Conservation (phyloP, 2,113 vertebrate species). For the Galeopterus variegatus region DNA sequence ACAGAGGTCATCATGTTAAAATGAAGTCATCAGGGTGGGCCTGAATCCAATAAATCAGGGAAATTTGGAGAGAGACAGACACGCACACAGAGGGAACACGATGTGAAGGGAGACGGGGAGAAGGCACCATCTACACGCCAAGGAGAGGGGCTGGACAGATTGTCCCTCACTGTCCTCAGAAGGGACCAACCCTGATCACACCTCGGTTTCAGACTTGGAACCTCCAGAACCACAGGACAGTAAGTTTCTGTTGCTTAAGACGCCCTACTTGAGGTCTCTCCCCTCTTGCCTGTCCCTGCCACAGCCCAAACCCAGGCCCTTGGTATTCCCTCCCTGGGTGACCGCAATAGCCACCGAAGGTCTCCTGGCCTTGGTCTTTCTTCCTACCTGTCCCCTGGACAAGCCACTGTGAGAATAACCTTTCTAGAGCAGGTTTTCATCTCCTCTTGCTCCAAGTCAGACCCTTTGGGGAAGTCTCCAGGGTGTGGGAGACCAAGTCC, state of each 20-base stretch:
- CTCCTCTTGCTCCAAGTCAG: background rate
- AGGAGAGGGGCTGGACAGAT: too few species aligned
- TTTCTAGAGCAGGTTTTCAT: background rate
- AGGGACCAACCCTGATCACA: background rate
- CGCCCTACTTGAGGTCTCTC: background rate
- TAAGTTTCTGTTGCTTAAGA: background rate
- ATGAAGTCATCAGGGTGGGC: background rate
- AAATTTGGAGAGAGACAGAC: background rate
- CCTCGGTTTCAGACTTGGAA: background rate
- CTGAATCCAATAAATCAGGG: too few species aligned
- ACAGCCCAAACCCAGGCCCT: background rate
- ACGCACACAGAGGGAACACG: accelerated
- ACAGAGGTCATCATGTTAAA: background rate
- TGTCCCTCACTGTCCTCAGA: background rate
- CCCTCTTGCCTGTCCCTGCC: background rate
- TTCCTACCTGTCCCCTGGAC: background rate
- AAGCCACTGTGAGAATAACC: background rate
- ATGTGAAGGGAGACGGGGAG: too few species aligned
- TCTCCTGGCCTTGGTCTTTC: background rate
- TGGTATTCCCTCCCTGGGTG: background rate
- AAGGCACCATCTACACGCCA: background rate
- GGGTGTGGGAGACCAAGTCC: background rate
- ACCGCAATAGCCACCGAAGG: background rate
- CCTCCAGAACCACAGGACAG: background rate
- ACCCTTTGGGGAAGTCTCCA: background rate